Evolutionary conservation across 2,797 vertebrate species (phyloP).

Genomic region (Mus minutoides): DNA sequence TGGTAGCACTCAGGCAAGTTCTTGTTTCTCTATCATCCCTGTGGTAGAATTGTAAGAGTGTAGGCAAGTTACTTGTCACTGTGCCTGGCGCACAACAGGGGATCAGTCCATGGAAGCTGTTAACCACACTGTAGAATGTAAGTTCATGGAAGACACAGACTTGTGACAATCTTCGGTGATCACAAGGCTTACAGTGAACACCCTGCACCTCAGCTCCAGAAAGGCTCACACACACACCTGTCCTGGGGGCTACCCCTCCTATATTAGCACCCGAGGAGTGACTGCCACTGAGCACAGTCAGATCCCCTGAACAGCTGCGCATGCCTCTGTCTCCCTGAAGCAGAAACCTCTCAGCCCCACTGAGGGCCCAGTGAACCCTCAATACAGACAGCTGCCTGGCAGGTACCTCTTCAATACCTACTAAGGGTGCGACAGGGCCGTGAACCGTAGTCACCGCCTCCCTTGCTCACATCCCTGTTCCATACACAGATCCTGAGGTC

Average conservation of each 20-base stretch:
- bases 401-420: background rate
- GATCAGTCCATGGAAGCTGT: background rate
- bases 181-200: background rate
- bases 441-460: background rate
- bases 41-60: background rate
- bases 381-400: background rate
- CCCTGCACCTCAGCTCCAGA: rapidly evolving
- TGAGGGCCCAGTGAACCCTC: background rate
- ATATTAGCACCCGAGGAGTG: rapidly evolving
- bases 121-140: background rate
- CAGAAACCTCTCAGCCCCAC: background rate
- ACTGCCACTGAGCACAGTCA: background rate
- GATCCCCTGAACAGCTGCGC: background rate
- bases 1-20: background rate
- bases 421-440: background rate
- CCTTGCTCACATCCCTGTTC: rapidly evolving
- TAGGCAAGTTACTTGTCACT: background rate
- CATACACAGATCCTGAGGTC: background rate
- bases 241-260: rapidly evolving
- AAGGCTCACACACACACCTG: rapidly evolving
- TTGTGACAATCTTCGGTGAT: rapidly evolving
- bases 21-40: background rate
- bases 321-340: background rate
- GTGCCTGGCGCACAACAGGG: background rate
- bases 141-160: rapidly evolving